Evolutionary conservation across 2,113 vertebrate genomes (phyloP).

Genomic region (Cyanoramphus novaezelandiae): DNA sequence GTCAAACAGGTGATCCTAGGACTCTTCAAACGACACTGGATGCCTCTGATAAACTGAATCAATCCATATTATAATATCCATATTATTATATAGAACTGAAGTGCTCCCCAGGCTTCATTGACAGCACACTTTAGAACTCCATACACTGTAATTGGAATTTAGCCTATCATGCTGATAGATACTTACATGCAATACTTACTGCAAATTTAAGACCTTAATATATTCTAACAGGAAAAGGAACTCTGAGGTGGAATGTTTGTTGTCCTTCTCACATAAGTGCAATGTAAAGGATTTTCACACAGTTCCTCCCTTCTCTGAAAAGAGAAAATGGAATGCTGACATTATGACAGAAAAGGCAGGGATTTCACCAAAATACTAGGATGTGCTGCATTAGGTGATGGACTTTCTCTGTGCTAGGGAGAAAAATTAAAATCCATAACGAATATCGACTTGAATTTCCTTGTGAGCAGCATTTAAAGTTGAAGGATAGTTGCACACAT

Average conservation of each 20-base stretch:
- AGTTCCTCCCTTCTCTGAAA: neutral
- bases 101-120: neutral
- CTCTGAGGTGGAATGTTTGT: neutral
- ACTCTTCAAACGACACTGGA: neutral
- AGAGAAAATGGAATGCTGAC: neutral
- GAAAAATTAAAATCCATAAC: neutral
- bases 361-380: neutral
- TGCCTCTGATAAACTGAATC: neutral
- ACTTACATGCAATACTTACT: neutral
- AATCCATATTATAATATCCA: too few species aligned
- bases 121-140: neutral
- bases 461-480: neutral
- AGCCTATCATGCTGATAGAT: neutral
- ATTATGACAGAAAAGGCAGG: neutral
- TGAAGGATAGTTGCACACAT: neutral
- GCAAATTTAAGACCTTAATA: neutral
- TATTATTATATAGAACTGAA: neutral
- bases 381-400: neutral
- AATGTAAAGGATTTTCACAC: neutral
- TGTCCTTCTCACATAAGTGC: neutral
- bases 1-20: neutral
- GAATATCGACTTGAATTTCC: neutral
- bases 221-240: neutral
- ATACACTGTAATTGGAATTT: neutral
- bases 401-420: neutral